A percentile compares a stretch with the other conserved stretches of the same genome.
These are phyloP conservation scores for Nymphalis c-album DNA, from an alignment of 2,888 invertebrate genomes.

Conservation along the genomic window DNA sequence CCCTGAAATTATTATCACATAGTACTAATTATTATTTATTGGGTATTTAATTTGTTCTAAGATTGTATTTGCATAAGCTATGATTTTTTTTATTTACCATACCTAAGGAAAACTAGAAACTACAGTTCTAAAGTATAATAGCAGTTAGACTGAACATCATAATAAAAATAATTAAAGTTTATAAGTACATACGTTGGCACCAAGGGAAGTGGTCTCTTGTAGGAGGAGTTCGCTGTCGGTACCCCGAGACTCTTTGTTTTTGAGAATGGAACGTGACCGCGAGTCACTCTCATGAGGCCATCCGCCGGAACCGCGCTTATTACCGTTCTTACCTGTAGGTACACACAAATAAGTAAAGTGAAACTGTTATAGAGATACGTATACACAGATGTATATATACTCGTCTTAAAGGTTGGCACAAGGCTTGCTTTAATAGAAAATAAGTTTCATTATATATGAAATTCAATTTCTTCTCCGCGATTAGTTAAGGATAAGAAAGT, in stretches of 20 bases:
- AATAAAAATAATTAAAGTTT: background rate
- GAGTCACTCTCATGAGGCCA: slow-evolving; percentile 73
- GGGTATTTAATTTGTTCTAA: background rate
- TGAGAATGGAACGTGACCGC: slow-evolving; percentile 75
- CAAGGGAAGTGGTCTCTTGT: slow-evolving; percentile 75
- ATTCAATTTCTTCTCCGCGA: too few relatives aligned
- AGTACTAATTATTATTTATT: background rate
- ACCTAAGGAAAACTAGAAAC: too few relatives aligned
- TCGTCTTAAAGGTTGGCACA: too few relatives aligned
- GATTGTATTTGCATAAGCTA: too few relatives aligned
- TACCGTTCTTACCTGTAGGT: slow-evolving; percentile 73
- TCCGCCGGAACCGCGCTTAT: slow-evolving; percentile 66
- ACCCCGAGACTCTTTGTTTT: slow-evolving; percentile 78
- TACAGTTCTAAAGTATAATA: too few relatives aligned
- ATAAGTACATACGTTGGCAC: slow-evolving; percentile 65
- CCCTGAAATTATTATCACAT: slow-evolving; percentile 68
- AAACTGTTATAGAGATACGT: background rate
- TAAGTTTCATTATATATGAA: too few relatives aligned
- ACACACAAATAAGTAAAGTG: slow-evolving; percentile 7
- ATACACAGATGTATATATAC: background rate
- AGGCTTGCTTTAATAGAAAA: too few relatives aligned
- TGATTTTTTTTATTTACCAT: too few relatives aligned
- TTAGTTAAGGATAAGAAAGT: too few relatives aligned
- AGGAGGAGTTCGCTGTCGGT: slow-evolving; percentile 79
- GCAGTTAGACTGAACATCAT: too few relatives aligned